These are phyloP conservation scores for Drosophila borealis DNA, from an alignment of 2,888 invertebrate species.

Conservation along the genomic window DNA sequence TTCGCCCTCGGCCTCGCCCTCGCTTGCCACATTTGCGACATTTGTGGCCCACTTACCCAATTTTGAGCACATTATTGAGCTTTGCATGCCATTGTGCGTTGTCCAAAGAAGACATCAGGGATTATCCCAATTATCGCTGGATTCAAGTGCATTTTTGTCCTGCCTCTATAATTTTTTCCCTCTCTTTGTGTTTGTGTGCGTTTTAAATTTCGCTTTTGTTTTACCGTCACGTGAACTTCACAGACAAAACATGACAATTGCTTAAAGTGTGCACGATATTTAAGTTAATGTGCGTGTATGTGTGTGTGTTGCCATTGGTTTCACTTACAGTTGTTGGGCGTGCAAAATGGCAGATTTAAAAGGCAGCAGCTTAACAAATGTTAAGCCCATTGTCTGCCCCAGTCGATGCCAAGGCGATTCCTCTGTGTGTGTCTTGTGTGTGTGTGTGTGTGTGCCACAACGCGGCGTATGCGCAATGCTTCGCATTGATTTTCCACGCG, in stretches of 20 bases:
- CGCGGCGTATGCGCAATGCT: constrained; percentile 68
- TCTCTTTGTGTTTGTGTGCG: constrained; percentile 31
- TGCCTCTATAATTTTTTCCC: constrained; percentile 16
- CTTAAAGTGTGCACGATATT: constrained; percentile 43
- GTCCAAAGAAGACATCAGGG: constrained; percentile 67
- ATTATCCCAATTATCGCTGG: constrained; percentile 76
- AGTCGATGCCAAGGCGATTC: constrained; percentile 15
- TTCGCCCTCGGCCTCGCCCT: background rate
- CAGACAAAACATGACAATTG: constrained; percentile 50
- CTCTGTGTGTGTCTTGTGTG: background rate
- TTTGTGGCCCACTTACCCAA: too few species aligned
- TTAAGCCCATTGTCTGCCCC: constrained; percentile 57
- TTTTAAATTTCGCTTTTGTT: constrained; percentile 62
- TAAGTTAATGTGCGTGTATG: constrained; percentile 10
- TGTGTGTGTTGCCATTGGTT: constrained; percentile 56
- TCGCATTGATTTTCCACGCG: constrained; percentile 67
- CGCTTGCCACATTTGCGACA: too few species aligned
- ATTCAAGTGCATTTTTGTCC: constrained; percentile 51
- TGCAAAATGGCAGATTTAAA: constrained; percentile 56
- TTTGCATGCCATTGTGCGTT: constrained; percentile 41
- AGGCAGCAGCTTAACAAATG: constrained; percentile 53
- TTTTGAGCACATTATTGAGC: background rate
- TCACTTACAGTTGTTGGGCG: constrained; percentile 49
- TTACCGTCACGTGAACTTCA: constrained; percentile 48
- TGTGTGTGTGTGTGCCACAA: constrained; percentile 30